These are phyloP conservation scores for Julus scandinavius DNA, from an alignment of 2,888 invertebrate genomes.

Conservation along the genomic window DNA sequence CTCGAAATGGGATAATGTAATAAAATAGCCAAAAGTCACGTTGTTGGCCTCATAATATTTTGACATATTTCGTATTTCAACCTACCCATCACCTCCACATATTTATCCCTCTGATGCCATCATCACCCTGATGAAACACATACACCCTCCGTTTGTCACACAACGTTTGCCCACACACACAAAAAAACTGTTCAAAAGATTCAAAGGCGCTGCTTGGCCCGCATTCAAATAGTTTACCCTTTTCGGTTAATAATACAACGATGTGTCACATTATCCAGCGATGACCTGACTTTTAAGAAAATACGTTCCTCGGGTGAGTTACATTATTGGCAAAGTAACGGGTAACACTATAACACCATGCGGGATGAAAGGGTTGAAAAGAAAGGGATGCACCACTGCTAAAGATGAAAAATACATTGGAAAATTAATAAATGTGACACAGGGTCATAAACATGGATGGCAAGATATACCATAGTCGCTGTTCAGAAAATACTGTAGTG, in stretches of 20 bases:
- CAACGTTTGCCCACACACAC: neutral
- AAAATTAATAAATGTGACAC: conserved; percentile 2
- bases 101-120: neutral
- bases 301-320: neutral
- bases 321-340: neutral
- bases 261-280: neutral
- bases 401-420: neutral
- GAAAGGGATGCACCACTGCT: neutral
- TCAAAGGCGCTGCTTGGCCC: conserved; percentile 1
- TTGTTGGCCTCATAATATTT: conserved; percentile 39
- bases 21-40: neutral
- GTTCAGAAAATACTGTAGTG: too few relatives aligned
- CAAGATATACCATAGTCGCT: too few relatives aligned
- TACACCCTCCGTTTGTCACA: neutral
- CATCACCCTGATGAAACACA: neutral
- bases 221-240: conserved; percentile 19
- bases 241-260: neutral
- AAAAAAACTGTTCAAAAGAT: conserved; percentile 3
- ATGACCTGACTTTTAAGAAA: neutral
- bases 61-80: neutral
- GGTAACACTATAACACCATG: neutral
- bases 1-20: neutral
- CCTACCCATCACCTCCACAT: neutral
- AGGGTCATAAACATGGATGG: neutral
- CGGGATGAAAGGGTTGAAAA: neutral